Base-by-base conservation (phyloP, 2,113 vertebrate genomes). In the Tychaedon coryphoeus region DNA sequence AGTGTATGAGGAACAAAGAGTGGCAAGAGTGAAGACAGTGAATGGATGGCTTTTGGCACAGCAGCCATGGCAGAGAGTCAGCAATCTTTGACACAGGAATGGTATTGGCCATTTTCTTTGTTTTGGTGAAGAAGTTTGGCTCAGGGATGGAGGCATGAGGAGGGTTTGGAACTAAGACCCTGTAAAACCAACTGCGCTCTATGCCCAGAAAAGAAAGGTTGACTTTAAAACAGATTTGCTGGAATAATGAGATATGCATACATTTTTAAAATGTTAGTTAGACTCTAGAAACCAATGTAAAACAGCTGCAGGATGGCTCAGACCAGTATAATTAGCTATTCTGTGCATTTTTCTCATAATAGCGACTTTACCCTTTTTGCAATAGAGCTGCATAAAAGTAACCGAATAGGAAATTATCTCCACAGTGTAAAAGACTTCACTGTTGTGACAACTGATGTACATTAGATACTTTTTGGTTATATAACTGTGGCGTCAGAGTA, bases 241-340 rank as follows among this genome's bases (percentile, higher is more conserved):
- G n/a, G 13, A 40, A 58, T 38, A 54, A 53, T 38, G 74, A 74
- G 15, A 60, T 43, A 66, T 3, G 6, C 24, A 89, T 20, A 19
- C 34, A 74, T 85, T 74, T 92, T 76, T 67, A 1, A 85, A 90
- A 75, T 72, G 38, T 9, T 81, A 70, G 42, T 91, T 93, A 38
- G 42, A 65, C 73, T 87, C 73, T 58, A 66, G 64, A 85, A 94
- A 91, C 60, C 85, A 77, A 66, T 77, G 34, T 45, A 70, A 66
- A 90, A 36, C 73, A 93, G 13, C 82, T 94, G 78, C 78, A 94
- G 57, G n/a, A 40, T 90, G 53, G 33, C 24, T 79, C 54, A 92
- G n/a, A 83, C 53, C 54, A 53, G 26, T 26, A 45, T 28, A 92
- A 81, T 75, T 48, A 78, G 28, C 23, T 42, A 29, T 34, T 82